Evolutionary conservation across 2,888 invertebrate genomes (phyloP).

Genomic region (Eutolmus rufibarbis): DNA sequence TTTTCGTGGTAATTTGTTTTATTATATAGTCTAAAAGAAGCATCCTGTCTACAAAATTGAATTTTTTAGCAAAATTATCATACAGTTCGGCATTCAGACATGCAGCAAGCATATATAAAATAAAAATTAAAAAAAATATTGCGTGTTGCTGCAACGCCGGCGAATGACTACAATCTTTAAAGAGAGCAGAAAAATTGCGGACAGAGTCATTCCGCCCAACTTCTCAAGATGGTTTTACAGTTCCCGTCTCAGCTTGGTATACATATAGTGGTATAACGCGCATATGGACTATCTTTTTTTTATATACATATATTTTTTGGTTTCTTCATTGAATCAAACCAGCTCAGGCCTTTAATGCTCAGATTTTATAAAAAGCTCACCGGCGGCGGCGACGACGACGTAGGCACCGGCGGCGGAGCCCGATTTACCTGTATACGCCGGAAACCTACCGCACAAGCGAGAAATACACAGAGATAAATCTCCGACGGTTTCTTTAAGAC

Average conservation of each 20-base stretch:
- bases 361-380: constrained; percentile 13
- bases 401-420: not conserved
- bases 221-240: not conserved
- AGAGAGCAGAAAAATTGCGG: constrained; percentile 1
- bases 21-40: not conserved
- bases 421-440: not conserved
- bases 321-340: not conserved
- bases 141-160: not conserved
- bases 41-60: not conserved
- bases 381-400: not conserved
- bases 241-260: not conserved
- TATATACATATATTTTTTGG: not conserved
- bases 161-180: not conserved
- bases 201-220: constrained; percentile 19
- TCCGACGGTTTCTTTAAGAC: not conserved
- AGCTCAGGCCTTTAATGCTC: not conserved
- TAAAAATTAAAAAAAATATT: not conserved
- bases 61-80: not conserved
- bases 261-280: not conserved
- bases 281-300: not conserved
- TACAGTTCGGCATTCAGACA: not conserved
- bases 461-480: not conserved
- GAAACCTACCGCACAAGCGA: not conserved
- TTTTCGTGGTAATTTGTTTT: not conserved
- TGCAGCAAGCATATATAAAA: not conserved